Evolutionary conservation across 2,888 invertebrate genomes (phyloP).

Genomic region (Crioceris asparagi): DNA sequence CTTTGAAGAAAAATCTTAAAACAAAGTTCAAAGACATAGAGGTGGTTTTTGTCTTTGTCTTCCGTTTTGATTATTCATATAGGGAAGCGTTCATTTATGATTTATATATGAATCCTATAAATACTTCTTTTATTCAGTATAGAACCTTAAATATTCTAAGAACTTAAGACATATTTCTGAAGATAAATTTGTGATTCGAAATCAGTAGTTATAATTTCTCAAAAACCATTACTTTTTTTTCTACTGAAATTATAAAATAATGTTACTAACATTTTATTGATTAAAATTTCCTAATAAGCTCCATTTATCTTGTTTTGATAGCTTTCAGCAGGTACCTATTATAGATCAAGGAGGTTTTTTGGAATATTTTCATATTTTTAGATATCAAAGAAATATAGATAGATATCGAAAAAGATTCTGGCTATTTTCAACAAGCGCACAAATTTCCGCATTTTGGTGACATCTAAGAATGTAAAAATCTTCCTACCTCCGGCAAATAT

Average conservation of each 20-base stretch:
- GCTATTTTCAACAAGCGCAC: too few relatives aligned
- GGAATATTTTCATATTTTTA: too few relatives aligned
- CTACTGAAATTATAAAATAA: too few relatives aligned
- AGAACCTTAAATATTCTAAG: background rate
- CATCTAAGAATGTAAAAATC: too few relatives aligned
- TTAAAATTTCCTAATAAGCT: background rate
- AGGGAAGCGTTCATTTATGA: too few relatives aligned
- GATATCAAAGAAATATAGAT: too few relatives aligned
- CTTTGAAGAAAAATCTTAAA: too few relatives aligned
- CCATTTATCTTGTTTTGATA: background rate
- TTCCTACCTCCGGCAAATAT: too few relatives aligned
- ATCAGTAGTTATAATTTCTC: background rate
- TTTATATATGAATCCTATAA: background rate
- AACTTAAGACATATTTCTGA: background rate
- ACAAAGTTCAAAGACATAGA: constrained; percentile 15
- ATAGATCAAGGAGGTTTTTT: background rate
- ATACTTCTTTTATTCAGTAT: background rate
- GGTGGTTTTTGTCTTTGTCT: constrained; percentile 19
- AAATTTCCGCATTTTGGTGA: too few relatives aligned
- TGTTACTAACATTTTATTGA: background rate
- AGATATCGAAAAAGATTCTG: too few relatives aligned
- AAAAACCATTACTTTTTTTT: too few relatives aligned
- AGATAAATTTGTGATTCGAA: background rate
- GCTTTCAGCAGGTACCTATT: background rate
- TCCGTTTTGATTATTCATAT: constrained; percentile 15